Base-by-base conservation (phyloP, 2,113 vertebrate species). In the Etheostoma spectabile region DNA sequence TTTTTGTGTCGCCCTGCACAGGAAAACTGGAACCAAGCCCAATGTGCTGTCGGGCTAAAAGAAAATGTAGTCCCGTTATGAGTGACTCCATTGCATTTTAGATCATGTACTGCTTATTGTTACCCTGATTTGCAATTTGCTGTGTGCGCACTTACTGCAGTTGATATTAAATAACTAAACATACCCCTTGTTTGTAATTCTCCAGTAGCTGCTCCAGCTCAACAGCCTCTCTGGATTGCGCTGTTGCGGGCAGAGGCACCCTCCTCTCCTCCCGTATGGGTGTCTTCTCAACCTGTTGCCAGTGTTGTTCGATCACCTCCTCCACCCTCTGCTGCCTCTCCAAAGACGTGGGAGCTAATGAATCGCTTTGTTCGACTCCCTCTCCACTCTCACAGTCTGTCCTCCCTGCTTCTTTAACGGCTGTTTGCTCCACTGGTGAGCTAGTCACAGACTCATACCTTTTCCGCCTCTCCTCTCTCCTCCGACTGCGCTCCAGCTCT, bases 211-310 rank as follows among this genome's bases (percentile, higher is more conserved):
- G 91, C 87, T 95, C 94, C 64, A 96, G 90, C 77, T 95, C 94
- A 3, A 79, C 71, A 0, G 93, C 88, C 51, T 96, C 94, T 79
- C 79, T 91, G 19, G 83, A 16, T 14, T 82, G 90, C 60, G 52
- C 42, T 0, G 93, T 27, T 0, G 84, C 46, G 48, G 95, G 87
- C 57, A 96, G 85, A 3, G 94, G 93, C 12, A 96, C 93, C 70
- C 94, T 91, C 79, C 93, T 91, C 83, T 96, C 95, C 2, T 96
- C 95, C 59, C 95, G 87, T n/a, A 96, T 89, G 21, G 95, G 96
- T 0, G 96, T 96, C 79, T 93, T 94, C 89, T 96, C 96, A 77
- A 96, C 95, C 90, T 96, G 95, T 73, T 95, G 93, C 96, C 96
- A 96, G 78, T 92, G 95, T 80, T 96, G 93, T 78, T 96, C 96